Evolutionary conservation across 2,888 invertebrate species (phyloP).

Genomic region (Ennomos erosarius): DNA sequence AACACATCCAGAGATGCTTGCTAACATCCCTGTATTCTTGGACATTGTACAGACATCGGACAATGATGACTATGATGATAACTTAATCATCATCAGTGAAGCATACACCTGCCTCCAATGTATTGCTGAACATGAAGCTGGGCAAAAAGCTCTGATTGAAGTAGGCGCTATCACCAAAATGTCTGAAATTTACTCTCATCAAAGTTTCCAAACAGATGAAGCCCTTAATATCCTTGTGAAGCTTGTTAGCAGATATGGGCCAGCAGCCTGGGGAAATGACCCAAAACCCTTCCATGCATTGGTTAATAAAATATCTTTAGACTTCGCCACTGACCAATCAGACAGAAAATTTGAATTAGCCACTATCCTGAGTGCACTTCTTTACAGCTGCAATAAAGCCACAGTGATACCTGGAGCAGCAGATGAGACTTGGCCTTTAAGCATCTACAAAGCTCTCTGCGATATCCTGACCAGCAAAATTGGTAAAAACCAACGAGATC

Average conservation of each 20-base stretch:
- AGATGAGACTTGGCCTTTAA: conserved; percentile 92
- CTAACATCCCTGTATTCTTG: conserved; percentile 92
- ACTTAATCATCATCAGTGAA: conserved; percentile 94
- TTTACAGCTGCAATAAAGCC: conserved; percentile 90
- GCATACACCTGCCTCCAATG: conserved; percentile 93
- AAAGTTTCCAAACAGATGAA: conserved; percentile 95
- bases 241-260: conserved; percentile 89
- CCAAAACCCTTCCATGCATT: conserved; percentile 92
- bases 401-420: conserved; percentile 86
- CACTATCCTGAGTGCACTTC: conserved; percentile 89
- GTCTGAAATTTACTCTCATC: conserved; percentile 94
- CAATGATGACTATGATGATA: conserved; percentile 93
- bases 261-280: conserved; percentile 91
- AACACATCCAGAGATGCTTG: conserved; percentile 92
- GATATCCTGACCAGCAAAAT: conserved; percentile 95
- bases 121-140: conserved; percentile 91
- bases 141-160: conserved; percentile 91
- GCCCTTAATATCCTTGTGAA: conserved; percentile 92
- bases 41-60: conserved; percentile 94
- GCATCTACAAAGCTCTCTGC: conserved; percentile 91
- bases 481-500: conserved; percentile 94
- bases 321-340: conserved; percentile 95
- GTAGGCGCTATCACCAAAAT: conserved; percentile 92
- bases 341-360: conserved; percentile 96
- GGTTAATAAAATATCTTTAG: conserved; percentile 92